A percentile compares a stretch with the other conserved stretches of the same genome.
These are phyloP conservation scores for Drosophila malerkotliana DNA, from an alignment of 1,140 invertebrate genomes.

Conservation along the genomic window DNA sequence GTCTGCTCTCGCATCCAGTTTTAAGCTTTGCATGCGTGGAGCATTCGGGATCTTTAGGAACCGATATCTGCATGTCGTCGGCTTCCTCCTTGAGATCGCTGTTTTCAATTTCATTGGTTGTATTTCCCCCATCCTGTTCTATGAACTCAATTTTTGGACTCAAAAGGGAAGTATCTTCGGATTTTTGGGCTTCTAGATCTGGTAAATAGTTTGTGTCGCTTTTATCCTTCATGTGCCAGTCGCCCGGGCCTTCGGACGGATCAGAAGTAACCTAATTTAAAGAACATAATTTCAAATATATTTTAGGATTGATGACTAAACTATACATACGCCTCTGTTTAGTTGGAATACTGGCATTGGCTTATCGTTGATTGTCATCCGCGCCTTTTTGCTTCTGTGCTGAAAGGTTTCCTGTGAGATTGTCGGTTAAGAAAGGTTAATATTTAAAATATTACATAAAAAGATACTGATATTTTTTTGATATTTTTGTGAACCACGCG, in stretches of 20 bases:
- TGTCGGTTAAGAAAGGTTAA: too few species aligned
- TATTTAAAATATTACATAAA: too few species aligned
- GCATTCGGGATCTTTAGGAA: constrained; percentile 12
- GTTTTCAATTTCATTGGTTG: constrained; percentile 4
- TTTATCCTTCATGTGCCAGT: constrained; percentile 23
- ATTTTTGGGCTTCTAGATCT: constrained; percentile 8
- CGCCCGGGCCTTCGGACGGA: constrained; percentile 22
- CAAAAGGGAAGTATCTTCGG: constrained; percentile 40
- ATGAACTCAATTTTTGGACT: constrained; percentile 71
- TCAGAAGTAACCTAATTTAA: constrained; percentile 24
- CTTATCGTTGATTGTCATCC: constrained; percentile 12
- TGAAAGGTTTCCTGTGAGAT: constrained; percentile 51
- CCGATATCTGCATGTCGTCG: constrained; percentile 1
- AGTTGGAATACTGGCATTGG: background rate
- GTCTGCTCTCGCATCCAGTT: constrained; percentile 1
- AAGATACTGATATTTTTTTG: too few species aligned
- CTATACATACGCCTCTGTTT: constrained; percentile 28
- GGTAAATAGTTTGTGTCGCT: constrained; percentile 1
- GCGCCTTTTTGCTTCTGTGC: constrained; percentile 34
- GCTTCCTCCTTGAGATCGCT: constrained; percentile 28
- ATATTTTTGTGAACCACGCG: too few species aligned
- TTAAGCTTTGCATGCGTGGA: background rate
- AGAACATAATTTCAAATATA: background rate
- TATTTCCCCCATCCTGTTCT: constrained; percentile 36
- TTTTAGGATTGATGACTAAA: background rate